A percentile compares a stretch with the other conserved stretches of the same genome.
These are phyloP conservation scores for Pangasius krempfi DNA, from an alignment of 2,797 vertebrate species.

Conservation along the genomic window DNA sequence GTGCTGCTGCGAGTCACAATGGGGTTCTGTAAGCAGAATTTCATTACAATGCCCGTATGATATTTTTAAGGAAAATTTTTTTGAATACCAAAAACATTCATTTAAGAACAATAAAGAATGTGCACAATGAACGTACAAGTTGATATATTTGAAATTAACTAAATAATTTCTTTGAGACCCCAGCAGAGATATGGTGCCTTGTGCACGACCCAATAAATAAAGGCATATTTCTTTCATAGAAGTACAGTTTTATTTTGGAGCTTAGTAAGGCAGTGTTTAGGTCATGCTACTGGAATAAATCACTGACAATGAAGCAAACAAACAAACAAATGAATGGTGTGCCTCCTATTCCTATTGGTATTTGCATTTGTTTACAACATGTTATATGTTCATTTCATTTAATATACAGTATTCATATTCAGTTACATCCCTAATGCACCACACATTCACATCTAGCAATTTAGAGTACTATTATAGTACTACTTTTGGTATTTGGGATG, in stretches of 20 bases:
- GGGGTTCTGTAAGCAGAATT: not conserved
- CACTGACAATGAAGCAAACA: not conserved
- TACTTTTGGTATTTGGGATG: not conserved
- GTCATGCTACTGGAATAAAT: not conserved
- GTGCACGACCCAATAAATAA: not conserved
- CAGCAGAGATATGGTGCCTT: not conserved
- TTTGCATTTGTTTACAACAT: not conserved
- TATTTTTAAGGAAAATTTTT: not conserved
- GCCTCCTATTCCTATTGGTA: not conserved
- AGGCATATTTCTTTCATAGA: not conserved
- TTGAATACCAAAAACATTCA: not conserved
- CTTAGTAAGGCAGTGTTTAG: not conserved
- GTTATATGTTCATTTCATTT: not conserved
- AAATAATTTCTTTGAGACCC: not conserved
- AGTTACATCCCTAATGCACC: not conserved
- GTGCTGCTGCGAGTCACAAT: not conserved
- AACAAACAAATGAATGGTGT: not conserved
- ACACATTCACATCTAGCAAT: not conserved
- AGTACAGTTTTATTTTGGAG: not conserved
- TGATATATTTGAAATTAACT: not conserved
- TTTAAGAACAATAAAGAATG: not conserved
- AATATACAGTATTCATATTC: not conserved
- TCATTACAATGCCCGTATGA: not conserved
- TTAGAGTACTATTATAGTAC: not conserved
- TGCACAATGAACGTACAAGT: not conserved